Conservation (phyloP, 2,113 vertebrate genomes). For the Oncorhynchus clarkii region DNA sequence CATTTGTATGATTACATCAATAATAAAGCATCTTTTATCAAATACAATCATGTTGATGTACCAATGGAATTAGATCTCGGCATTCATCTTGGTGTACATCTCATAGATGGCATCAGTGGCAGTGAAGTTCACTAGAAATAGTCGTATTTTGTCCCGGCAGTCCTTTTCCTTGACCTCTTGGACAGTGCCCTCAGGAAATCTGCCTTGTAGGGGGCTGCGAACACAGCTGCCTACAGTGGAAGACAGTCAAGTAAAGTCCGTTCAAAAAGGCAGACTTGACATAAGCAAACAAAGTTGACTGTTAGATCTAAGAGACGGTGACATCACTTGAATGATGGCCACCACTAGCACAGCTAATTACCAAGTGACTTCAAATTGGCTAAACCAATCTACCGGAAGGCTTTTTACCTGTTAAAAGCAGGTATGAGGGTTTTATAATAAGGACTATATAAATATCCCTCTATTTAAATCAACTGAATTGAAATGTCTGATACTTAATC, state of each 20-base stretch:
- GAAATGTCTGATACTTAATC: too few species aligned
- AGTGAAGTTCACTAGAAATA: constrained; percentile 85
- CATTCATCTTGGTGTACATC: constrained; percentile 89
- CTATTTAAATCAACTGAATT: too few species aligned
- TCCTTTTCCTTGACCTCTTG: constrained; percentile 91
- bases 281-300: too few species aligned
- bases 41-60: neutral
- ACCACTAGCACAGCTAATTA: too few species aligned
- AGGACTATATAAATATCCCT: neutral
- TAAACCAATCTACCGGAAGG: too few species aligned
- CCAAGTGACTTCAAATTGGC: too few species aligned
- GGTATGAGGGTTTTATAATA: too few species aligned
- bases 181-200: constrained; percentile 92
- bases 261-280: neutral
- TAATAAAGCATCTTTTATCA: neutral
- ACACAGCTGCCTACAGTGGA: constrained; percentile 79
- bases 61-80: constrained; percentile 60
- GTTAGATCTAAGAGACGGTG: too few species aligned
- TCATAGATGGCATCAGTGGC: constrained; percentile 89
- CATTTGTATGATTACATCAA: too few species aligned
- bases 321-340: too few species aligned
- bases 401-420: too few species aligned
- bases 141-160: constrained; percentile 87
- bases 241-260: neutral
- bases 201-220: constrained; percentile 85